Percentiles rank a stretch among this genome's conserved stretches.
Conservation (phyloP, 2,888 invertebrate genomes). For the Zygothrica quintamaculata region DNA sequence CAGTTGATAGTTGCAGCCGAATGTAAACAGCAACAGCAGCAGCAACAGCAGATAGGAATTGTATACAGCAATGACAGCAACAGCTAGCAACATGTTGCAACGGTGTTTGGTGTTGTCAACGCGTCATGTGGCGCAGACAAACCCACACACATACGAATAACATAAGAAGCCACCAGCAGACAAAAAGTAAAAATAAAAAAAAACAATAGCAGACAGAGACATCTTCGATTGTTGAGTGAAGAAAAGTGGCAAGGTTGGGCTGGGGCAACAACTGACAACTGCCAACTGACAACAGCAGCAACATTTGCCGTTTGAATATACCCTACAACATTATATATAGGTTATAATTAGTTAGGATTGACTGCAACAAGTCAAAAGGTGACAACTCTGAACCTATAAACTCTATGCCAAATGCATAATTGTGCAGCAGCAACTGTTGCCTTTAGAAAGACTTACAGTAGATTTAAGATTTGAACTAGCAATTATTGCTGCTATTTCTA, state of each 20-base stretch:
- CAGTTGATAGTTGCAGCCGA: constrained; percentile 11
- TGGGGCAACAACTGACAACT: background rate
- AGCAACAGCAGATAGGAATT: constrained; percentile 12
- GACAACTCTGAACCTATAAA: background rate
- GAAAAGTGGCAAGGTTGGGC: constrained; percentile 1
- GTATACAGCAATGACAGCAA: constrained; percentile 31
- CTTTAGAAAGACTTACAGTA: no score
- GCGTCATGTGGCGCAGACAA: constrained; percentile 31
- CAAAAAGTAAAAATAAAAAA: no score
- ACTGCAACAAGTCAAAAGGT: constrained; percentile 1
- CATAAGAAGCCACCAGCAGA: constrained; percentile 22
- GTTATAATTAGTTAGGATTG: no score
- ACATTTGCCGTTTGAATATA: no score
- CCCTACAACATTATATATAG: no score
- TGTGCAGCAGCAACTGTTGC: background rate
- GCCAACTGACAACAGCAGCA: constrained; percentile 4
- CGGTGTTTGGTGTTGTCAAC: constrained; percentile 45
- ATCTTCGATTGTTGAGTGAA: constrained; percentile 40
- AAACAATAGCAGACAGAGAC: constrained; percentile 41
- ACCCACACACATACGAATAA: constrained; percentile 19
- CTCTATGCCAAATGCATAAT: background rate
- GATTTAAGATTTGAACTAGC: no score
- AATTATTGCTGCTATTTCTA: background rate
- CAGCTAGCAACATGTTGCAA: constrained; percentile 57
- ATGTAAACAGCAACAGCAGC: constrained; percentile 53